Conservation (phyloP, 2,113 vertebrate genomes). For the Dinomys branickii region DNA sequence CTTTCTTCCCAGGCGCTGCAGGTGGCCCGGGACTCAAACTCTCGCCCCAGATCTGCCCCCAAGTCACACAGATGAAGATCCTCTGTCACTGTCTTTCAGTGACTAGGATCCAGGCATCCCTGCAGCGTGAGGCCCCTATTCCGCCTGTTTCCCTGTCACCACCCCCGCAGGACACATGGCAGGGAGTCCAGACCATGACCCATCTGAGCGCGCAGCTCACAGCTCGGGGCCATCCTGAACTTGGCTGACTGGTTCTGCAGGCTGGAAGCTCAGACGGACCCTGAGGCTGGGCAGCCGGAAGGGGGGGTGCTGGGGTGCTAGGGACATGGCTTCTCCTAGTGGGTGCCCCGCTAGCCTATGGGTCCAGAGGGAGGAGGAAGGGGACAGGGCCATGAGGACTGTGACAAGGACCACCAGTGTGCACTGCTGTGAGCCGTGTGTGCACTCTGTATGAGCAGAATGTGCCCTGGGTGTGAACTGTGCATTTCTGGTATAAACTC, state of each 20-base stretch:
- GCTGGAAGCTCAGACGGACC: background rate
- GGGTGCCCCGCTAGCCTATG: background rate
- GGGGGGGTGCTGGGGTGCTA: too few relatives aligned
- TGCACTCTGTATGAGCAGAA: background rate
- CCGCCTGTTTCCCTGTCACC: background rate
- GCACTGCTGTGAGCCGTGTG: too few relatives aligned
- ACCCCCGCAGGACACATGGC: too few relatives aligned
- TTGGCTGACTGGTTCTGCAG: background rate
- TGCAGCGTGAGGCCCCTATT: too few relatives aligned
- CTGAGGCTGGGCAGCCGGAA: background rate
- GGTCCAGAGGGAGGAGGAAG: background rate
- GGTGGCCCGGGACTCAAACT: background rate
- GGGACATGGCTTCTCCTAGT: constrained; percentile 7
- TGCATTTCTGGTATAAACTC: background rate
- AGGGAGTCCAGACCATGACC: background rate
- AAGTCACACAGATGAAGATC: background rate
- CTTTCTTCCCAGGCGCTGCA: background rate
- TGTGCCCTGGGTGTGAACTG: background rate
- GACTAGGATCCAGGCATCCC: too few relatives aligned
- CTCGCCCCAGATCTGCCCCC: background rate
- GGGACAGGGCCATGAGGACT: background rate
- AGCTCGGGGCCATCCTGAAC: background rate
- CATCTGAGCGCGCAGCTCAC: fast-evolving
- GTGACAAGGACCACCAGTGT: background rate
- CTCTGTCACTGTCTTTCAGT: background rate